Conservation (phyloP, 2,888 invertebrate species). For the Stenichneumon culpator region DNA sequence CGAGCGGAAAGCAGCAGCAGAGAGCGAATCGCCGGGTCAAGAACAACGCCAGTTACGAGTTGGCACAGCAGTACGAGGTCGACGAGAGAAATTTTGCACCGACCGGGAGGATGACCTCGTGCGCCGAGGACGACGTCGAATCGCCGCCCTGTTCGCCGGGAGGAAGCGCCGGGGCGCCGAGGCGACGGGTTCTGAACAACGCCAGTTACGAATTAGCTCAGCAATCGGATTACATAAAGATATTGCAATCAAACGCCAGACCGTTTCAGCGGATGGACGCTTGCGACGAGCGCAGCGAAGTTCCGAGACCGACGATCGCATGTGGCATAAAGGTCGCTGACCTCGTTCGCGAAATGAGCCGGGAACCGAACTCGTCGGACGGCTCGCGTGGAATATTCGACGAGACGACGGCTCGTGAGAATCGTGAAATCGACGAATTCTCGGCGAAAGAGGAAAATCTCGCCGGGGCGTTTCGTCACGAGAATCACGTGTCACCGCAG, state of each 20-base stretch:
- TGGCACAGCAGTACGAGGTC: slow-evolving; percentile 81
- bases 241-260: slow-evolving; percentile 71
- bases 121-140: slow-evolving; percentile 64
- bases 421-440: background rate
- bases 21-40: slow-evolving; percentile 73
- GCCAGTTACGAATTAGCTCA: slow-evolving; percentile 82
- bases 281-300: slow-evolving; percentile 77
- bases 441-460: slow-evolving; percentile 5
- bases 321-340: slow-evolving; percentile 73
- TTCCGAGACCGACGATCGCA: slow-evolving; percentile 57
- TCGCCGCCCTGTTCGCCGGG: slow-evolving; percentile 57
- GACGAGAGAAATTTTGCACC: slow-evolving; percentile 73
- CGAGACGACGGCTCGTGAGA: background rate
- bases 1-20: slow-evolving; percentile 62
- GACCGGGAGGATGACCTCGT: slow-evolving; percentile 55
- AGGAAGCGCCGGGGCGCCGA: slow-evolving; percentile 25
- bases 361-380: slow-evolving; percentile 71
- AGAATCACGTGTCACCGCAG: slow-evolving; percentile 48
- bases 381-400: slow-evolving; percentile 20
- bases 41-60: slow-evolving; percentile 83
- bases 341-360: slow-evolving; percentile 73
- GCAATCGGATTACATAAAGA: slow-evolving; percentile 80
- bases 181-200: slow-evolving; percentile 77
- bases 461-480: slow-evolving; percentile 2
- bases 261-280: slow-evolving; percentile 80